A percentile compares a stretch with the other conserved stretches of the same genome.
Conservation (phyloP, 1,140 invertebrate genomes). For the Philopotamus ludificatus region DNA sequence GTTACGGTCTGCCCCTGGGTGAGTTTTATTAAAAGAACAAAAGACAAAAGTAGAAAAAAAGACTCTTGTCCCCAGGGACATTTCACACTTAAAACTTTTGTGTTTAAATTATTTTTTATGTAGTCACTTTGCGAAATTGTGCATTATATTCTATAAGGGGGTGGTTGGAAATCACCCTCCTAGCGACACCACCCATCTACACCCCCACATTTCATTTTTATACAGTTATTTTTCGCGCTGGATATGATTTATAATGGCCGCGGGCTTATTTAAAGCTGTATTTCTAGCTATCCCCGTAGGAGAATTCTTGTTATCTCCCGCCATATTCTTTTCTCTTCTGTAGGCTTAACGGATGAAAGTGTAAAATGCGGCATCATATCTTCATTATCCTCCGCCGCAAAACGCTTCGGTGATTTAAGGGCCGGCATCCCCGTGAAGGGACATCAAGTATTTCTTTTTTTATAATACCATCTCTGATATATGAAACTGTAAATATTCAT, state of each 20-base stretch:
- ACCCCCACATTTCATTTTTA: conserved; percentile 5
- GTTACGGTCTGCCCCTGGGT: conserved; percentile 1
- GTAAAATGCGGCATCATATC: conserved; percentile 17
- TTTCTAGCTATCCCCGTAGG: conserved; percentile 6
- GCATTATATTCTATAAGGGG: conserved; percentile 24
- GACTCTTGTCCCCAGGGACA: conserved; percentile 16
- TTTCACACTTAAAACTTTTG: conserved; percentile 40
- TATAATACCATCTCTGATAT: not conserved
- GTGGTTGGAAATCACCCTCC: not conserved
- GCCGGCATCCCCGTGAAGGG: not conserved
- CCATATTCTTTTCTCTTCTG: conserved; percentile 14
- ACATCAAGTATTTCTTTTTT: not conserved
- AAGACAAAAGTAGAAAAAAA: conserved; percentile 15
- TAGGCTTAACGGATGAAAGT: conserved; percentile 17
- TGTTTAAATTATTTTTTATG: conserved; percentile 42
- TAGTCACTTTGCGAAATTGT: conserved; percentile 39
- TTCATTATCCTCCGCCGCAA: conserved; percentile 5
- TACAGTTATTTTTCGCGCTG: conserved; percentile 6
- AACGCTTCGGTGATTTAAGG: conserved; percentile 3
- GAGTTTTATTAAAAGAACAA: conserved; percentile 38
- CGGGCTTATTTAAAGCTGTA: conserved; percentile 26
- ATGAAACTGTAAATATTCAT: not conserved
- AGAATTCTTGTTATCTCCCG: conserved; percentile 20
- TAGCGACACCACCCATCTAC: not conserved
- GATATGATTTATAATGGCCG: conserved; percentile 35